Evolutionary conservation across 2,113 vertebrate species (phyloP), one percentile per base, ranked within the genome.

Genomic region (Haliaeetus leucogaster): DNA sequence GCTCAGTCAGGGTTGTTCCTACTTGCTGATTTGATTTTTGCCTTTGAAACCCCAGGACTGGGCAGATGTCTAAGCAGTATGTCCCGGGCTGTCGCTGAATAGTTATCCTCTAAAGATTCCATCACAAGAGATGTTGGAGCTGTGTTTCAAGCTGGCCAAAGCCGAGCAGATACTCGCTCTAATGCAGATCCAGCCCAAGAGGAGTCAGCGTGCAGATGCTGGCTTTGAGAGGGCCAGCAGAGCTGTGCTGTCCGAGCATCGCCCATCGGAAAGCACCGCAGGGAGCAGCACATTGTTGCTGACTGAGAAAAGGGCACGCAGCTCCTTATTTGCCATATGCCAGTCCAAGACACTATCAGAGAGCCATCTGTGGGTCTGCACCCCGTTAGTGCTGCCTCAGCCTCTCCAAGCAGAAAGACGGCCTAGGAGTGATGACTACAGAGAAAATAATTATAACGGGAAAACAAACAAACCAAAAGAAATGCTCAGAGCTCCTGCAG

Each of bases 321-420:
- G 2, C 71, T 94, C 70, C 67, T 91, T 89, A 67, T 80, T 59
- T 95, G 71, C 96, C 95, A 93, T 90, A 87, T 97, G 97, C 67
- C 89, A 78, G 82, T 65, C 67, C 84, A 86, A 83, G 76, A 50
- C 18, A 15, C 78, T 91, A 10, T 73, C 1, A 0, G 62, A 90
- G 94, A 97, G 76, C 87, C 65, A 94, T 95, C 92, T 97, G 74
- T 87, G 86, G 73, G 82, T 40, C 82, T 66, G 30, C 2, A 6
- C 79, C 73, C 91, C 56, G 30, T 30, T 72, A 90, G 67, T 98
- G 96, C 86, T 92, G 86, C 97, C 96, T 97, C 90, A 94, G 93
- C 93, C 63, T 40, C 85, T 93, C 89, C 78, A 27, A 77, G 55
- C 70, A 85, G 82, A 88, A 95, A 92, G 91, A 34, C 73, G 79